A percentile compares a stretch with the other conserved stretches of the same genome.
These are phyloP conservation scores for Cephalopholis sonnerati DNA, from an alignment of 2,113 vertebrate genomes.

Conservation along the genomic window DNA sequence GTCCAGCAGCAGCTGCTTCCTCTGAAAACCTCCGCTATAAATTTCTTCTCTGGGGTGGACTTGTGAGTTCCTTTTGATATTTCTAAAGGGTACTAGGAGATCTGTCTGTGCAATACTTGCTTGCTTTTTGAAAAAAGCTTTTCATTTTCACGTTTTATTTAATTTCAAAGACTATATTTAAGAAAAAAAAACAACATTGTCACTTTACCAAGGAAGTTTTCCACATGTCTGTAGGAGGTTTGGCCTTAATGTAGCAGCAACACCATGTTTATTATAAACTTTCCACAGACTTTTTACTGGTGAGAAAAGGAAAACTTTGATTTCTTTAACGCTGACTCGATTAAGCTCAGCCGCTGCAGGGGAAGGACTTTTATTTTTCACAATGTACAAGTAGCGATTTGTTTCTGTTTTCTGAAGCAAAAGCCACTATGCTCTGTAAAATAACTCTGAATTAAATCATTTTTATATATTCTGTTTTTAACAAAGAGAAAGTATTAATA, in stretches of 20 bases:
- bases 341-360: slow-evolving; percentile 89
- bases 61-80: slow-evolving; percentile 80
- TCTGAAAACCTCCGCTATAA: slow-evolving; percentile 52
- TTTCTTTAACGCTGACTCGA: slow-evolving; percentile 91
- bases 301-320: slow-evolving; percentile 74
- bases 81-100: slow-evolving; percentile 86
- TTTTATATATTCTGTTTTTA: slow-evolving; percentile 88
- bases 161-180: slow-evolving; percentile 71
- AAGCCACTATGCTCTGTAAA: slow-evolving; percentile 90
- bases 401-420: slow-evolving; percentile 97
- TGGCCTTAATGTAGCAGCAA: slow-evolving; percentile 98
- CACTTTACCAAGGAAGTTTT: slow-evolving; percentile 95
- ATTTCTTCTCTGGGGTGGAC: slow-evolving; percentile 55
- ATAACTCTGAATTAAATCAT: slow-evolving; percentile 82
- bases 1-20: slow-evolving; percentile 56
- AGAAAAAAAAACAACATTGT: slow-evolving; percentile 84
- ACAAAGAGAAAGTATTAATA: slow-evolving; percentile 85
- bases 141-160: slow-evolving; percentile 71
- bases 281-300: slow-evolving; percentile 90
- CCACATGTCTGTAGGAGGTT: slow-evolving; percentile 87
- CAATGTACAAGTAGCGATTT: slow-evolving; percentile 89
- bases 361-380: slow-evolving; percentile 91
- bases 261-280: slow-evolving; percentile 89
- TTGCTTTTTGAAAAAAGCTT: slow-evolving; percentile 86
- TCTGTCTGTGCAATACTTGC: slow-evolving; percentile 94